phyloP scores from a whole-genome alignment of 2,888 invertebrate species.

The Scaptomyza flava region DNA sequence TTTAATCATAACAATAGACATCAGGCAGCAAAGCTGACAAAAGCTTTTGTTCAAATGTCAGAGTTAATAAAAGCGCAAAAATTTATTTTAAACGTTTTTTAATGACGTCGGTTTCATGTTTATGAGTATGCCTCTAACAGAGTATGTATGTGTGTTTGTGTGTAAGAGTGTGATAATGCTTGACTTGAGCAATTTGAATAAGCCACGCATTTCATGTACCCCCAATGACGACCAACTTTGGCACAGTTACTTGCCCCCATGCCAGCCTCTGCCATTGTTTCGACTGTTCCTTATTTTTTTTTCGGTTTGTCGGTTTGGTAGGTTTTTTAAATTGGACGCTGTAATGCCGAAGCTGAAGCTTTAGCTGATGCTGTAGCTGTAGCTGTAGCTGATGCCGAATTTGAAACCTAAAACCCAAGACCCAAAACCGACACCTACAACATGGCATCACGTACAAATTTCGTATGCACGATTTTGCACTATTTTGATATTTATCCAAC shows the following conservation, averaged over 20 bases:
- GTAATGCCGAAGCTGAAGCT: constrained; percentile 31
- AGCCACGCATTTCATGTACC: constrained; percentile 73
- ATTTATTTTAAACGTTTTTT: constrained; percentile 81
- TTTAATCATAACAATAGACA: constrained; percentile 79
- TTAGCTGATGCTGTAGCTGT: constrained; percentile 18
- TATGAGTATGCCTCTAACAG: constrained; percentile 28
- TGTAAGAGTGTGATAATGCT: constrained; percentile 40
- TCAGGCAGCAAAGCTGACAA: constrained; percentile 76
- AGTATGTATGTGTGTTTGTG: constrained; percentile 21
- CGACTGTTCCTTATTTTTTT: constrained; percentile 57
- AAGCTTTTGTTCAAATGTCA: constrained; percentile 80
- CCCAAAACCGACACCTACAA: constrained; percentile 80
- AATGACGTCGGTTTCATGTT: constrained; percentile 69
- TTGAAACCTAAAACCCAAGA: constrained; percentile 39
- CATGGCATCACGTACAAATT: constrained; percentile 84
- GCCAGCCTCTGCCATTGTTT: constrained; percentile 54
- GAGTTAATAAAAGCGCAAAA: constrained; percentile 81
- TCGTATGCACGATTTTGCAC: constrained; percentile 83
- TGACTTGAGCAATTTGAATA: constrained; percentile 72
- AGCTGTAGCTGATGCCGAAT: constrained; percentile 21
- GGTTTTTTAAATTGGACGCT: constrained; percentile 54
- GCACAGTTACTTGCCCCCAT: constrained; percentile 42
- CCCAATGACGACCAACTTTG: constrained; percentile 52
- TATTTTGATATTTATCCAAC: constrained; percentile 83
- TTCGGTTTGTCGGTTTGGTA: constrained; percentile 25